Base-by-base conservation (phyloP, 2,797 vertebrate species). In the Hafferia zeledoni region DNA sequence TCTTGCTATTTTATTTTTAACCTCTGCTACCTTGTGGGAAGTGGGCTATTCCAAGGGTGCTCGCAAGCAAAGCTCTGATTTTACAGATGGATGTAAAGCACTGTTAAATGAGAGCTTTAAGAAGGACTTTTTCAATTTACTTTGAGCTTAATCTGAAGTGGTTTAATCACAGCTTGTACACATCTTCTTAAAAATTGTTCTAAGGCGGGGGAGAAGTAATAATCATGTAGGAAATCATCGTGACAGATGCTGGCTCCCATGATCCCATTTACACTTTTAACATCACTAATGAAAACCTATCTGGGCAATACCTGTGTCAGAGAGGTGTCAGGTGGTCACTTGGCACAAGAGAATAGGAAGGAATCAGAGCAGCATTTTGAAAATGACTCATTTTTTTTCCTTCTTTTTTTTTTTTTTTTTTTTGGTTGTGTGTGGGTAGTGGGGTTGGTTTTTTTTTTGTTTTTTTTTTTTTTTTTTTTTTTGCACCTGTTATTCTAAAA, bases 401-500 rank as follows among this genome's bases (percentile, higher is more conserved):
- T 10, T 55, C 68, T 56, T 57, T 25, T 14, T 31, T 41, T 31
- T 9, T 60, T 39, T 33, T 5, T 14, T 79, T 50, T 63, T 25
- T 15, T 27, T n/a, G n/a, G 3, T 64, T 5, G 9, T 60, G 9
- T 60, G 22, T 86, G 31, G 41, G 22, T 35, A 30, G 41, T 4
- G 72, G 87, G 52, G 43, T 82, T 76, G 68, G n/a, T 19, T 53
- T 20, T 37, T 9, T 57, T 31, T 19, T 52, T 17, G 49, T 30
- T 43, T 47, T 41, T 8, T 8, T 33, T 35, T 43, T 47, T 71
- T 95, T 95, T 90, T 96, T 93, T 90, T 97, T 97, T 97, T 98
- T 97, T 98, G 98, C 98, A 98, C 98, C 98, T 98, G 98, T 98
- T 98, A 98, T 98, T 98, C 98, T 98, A 98, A 98, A 98, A 98